phyloP scores from a whole-genome alignment of 2,888 invertebrate species.

The Trichogramma dendrolimi region DNA sequence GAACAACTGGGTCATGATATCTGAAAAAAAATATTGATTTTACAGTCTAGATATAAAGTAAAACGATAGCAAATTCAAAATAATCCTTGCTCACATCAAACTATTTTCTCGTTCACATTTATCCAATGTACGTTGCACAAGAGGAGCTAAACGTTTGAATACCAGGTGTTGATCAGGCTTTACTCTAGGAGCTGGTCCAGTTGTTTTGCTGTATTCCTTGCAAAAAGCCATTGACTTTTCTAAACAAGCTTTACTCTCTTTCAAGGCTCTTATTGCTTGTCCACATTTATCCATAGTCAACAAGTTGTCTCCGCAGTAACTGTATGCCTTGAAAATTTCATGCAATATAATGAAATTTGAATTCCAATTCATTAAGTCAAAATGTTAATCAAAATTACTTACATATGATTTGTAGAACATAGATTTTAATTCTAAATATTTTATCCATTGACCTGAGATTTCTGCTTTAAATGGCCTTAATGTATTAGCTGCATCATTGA shows the following conservation, averaged over 20 bases:
- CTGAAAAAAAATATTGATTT: constrained; percentile 42
- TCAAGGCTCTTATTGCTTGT: constrained; percentile 59
- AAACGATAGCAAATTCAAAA: constrained; percentile 4
- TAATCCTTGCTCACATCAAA: constrained; percentile 55
- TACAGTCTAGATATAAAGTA: not conserved
- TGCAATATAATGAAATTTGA: constrained; percentile 8
- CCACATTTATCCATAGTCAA: constrained; percentile 63
- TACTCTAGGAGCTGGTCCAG: constrained; percentile 58
- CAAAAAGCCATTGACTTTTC: constrained; percentile 55
- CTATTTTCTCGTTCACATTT: constrained; percentile 65
- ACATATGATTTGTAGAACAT: constrained; percentile 61
- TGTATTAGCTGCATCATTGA: constrained; percentile 57
- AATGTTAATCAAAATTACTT: constrained; percentile 36
- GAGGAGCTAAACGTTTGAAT: constrained; percentile 58
- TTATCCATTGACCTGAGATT: constrained; percentile 58
- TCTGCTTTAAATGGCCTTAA: constrained; percentile 54
- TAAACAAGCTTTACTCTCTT: constrained; percentile 56
- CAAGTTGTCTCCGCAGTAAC: constrained; percentile 60
- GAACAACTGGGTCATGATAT: constrained; percentile 62
- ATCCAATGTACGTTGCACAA: constrained; percentile 58
- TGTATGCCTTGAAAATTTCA: constrained; percentile 55
- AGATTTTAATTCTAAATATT: constrained; percentile 59
- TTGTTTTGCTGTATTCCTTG: constrained; percentile 57
- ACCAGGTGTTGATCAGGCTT: constrained; percentile 61
- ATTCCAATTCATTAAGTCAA: not conserved